Evolutionary conservation across 2,113 vertebrate genomes (phyloP).

Genomic region (Pelmatolapia mariae): DNA sequence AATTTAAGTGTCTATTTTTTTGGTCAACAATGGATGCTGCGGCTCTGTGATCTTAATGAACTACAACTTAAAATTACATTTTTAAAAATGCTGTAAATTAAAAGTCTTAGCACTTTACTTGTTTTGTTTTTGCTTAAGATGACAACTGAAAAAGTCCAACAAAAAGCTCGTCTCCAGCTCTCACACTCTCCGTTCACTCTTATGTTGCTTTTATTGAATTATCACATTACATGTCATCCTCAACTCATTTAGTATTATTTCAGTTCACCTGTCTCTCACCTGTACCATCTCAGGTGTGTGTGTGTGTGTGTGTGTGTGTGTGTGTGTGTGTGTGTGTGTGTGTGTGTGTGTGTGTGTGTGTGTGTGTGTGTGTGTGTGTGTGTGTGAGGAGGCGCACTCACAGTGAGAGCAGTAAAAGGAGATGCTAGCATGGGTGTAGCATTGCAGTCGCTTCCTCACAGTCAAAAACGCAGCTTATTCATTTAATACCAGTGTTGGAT

Average conservation of each 20-base stretch:
- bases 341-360: background rate
- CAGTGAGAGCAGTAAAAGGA: background rate
- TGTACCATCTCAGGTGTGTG: background rate
- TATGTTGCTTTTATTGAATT: background rate
- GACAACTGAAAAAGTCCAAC: background rate
- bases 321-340: background rate
- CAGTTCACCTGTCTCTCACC: background rate
- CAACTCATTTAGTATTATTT: background rate
- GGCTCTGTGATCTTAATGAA: background rate
- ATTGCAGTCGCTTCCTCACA: background rate
- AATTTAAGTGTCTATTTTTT: background rate
- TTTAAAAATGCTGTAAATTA: background rate
- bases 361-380: background rate
- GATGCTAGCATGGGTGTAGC: background rate
- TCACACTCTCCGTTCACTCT: background rate
- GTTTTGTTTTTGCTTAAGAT: background rate
- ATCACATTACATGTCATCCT: background rate
- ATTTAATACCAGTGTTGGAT: background rate
- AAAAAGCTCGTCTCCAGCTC: background rate
- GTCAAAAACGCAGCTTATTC: background rate
- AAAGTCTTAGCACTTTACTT: background rate
- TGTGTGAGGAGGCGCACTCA: background rate
- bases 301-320: fast-evolving
- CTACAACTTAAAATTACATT: background rate
- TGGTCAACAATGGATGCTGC: background rate